A percentile compares a stretch with the other conserved stretches of the same genome.
Evolutionary conservation across 2,113 vertebrate genomes (phyloP).

Genomic region (Dolichotis patagonum): DNA sequence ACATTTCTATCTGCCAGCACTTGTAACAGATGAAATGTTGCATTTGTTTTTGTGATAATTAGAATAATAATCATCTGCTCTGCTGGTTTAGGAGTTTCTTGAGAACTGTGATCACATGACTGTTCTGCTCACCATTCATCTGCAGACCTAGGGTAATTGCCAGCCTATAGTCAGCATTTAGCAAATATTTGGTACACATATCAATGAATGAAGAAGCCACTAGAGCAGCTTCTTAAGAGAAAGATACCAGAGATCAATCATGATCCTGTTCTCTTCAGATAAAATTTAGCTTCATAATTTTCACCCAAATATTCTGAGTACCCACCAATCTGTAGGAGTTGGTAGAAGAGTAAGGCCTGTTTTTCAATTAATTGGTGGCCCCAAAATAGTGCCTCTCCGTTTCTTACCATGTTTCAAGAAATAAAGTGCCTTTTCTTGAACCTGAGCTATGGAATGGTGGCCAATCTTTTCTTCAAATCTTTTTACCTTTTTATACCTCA

Average conservation of each 20-base stretch:
- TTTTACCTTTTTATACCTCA: neutral
- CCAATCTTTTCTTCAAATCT: slow-evolving; percentile 5
- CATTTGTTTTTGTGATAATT: neutral
- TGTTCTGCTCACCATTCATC: neutral
- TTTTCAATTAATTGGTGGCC: neutral
- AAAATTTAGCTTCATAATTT: neutral
- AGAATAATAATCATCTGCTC: neutral
- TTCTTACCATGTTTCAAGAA: neutral
- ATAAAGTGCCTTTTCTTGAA: neutral
- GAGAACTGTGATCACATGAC: neutral
- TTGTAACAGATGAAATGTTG: neutral
- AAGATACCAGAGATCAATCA: neutral
- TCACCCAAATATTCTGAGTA: neutral
- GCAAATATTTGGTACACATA: neutral
- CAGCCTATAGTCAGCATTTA: neutral
- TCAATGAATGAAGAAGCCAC: neutral
- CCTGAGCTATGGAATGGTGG: neutral
- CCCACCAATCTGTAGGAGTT: neutral
- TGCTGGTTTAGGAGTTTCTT: neutral
- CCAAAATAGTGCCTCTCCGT: neutral
- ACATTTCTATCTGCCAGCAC: neutral
- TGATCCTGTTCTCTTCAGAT: neutral
- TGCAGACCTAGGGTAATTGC: neutral
- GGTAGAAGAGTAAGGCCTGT: neutral
- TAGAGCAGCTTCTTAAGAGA: neutral